Evolutionary conservation across 2,888 invertebrate species (phyloP).

Genomic region (Chromoteleia sp.): DNA sequence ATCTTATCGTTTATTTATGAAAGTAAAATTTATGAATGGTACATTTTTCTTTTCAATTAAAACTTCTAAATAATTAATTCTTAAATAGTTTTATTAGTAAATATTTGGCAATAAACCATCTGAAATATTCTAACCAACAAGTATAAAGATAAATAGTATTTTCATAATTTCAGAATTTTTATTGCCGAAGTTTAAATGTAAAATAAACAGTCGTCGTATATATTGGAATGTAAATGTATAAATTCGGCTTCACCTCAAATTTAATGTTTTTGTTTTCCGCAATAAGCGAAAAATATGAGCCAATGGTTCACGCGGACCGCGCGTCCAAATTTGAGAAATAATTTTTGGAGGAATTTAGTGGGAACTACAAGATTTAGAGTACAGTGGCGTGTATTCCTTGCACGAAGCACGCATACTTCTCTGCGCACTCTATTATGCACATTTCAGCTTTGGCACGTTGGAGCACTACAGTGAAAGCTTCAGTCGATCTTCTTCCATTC

Average conservation of each 20-base stretch:
- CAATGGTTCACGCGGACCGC: slow-evolving; percentile 1
- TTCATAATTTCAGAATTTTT: slow-evolving; percentile 4
- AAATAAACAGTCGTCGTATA: slow-evolving; percentile 14
- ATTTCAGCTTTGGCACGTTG: slow-evolving; percentile 70
- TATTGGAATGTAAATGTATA: slow-evolving; percentile 4
- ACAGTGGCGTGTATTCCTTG: slow-evolving; percentile 69
- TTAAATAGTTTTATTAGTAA: not conserved
- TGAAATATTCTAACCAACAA: not conserved
- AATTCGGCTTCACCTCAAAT: slow-evolving; percentile 12
- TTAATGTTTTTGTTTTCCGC: slow-evolving; percentile 7
- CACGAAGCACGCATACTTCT: slow-evolving; percentile 69
- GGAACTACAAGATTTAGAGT: slow-evolving; percentile 64
- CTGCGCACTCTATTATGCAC: slow-evolving; percentile 69
- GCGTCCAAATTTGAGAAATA: slow-evolving; percentile 41
- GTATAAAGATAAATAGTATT: too few species aligned
- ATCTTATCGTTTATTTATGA: slow-evolving; percentile 8
- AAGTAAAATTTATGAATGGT: slow-evolving; percentile 3
- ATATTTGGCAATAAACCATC: slow-evolving; percentile 11
- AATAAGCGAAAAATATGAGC: slow-evolving; percentile 12
- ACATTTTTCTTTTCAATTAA: not conserved
- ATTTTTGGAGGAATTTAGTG: slow-evolving; percentile 44
- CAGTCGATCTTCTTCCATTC: slow-evolving; percentile 67
- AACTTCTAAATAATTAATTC: not conserved
- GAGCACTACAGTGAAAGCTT: slow-evolving; percentile 68
- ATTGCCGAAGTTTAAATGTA: slow-evolving; percentile 23